Evolutionary conservation across 2,888 invertebrate species (phyloP), one percentile per base, ranked within the genome.

Genomic region (Microchrysa polita): DNA sequence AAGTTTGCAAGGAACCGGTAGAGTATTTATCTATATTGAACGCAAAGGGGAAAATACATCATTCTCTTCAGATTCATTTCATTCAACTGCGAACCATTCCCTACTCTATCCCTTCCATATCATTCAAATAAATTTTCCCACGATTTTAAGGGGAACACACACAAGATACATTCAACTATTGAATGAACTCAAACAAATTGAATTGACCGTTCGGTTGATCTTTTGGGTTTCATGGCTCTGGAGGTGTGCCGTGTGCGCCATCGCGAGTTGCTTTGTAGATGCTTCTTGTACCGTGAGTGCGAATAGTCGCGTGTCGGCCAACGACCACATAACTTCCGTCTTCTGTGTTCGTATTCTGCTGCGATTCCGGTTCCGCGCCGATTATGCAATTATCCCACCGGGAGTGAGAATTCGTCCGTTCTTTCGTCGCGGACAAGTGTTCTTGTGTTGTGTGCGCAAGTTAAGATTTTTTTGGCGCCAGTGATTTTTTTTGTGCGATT

Each of bases 371-470:
- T 61, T n/a, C 22, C 12, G 9, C 16, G 61, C 10, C 34, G 44
- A 44, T 44, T n/a, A 16, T 52, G 5, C 52, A 52, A 65, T 48
- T 48, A 4, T 55, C 65, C 22, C 48, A 48, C 44, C 22, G 34
- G 22, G 5, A 4, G 48, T 48, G 48, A 7, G 12, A n/a, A n/a
- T n/a, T n/a, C n/a, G n/a, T n/a, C 10, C 16, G 48, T n/a, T 48
- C 42, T 44, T 55, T 48, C 61, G 65, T 65, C 20, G 44, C 22
- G n/a, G 48, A 12, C 48, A 12, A 65, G 65, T 65, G 65, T 48
- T 65, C 22, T 20, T 48, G 65, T 20, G 5, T 34, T n/a, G n/a
- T n/a, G 42, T 12, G 63, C 18, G 65, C 42, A 34, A 65, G 20
- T 65, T 65, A 40, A 40, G 16, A 34, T 61, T 61, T n/a, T n/a